A percentile compares a stretch with the other conserved stretches of the same genome.
Conservation (phyloP, 2,888 invertebrate genomes). For the Nomada hirtipes region DNA sequence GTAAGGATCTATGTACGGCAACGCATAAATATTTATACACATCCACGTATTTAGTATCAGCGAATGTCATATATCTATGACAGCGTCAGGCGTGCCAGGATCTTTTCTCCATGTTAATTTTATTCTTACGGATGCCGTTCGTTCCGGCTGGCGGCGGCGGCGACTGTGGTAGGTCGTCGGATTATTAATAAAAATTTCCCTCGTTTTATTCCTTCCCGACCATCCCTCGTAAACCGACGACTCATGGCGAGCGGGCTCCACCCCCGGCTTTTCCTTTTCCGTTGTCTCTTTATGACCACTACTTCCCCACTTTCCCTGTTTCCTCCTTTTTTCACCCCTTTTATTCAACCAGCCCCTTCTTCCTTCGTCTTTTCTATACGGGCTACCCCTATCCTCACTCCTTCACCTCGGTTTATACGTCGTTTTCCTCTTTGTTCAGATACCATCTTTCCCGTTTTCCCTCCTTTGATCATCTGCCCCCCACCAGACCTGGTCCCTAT, state of each 20-base stretch:
- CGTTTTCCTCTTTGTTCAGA: conserved; percentile 38
- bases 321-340: conserved; percentile 24
- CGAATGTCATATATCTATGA: conserved; percentile 44
- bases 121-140: conserved; percentile 54
- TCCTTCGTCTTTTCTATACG: conserved; percentile 43
- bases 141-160: conserved; percentile 34
- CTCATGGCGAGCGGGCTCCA: conserved; percentile 51
- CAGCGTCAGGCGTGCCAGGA: conserved; percentile 47
- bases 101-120: conserved; percentile 65
- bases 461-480: conserved; percentile 1
- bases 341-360: conserved; percentile 34
- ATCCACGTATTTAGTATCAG: conserved; percentile 17
- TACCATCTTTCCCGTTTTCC: conserved; percentile 37
- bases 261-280: conserved; percentile 47
- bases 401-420: conserved; percentile 40
- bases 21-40: conserved; percentile 24
- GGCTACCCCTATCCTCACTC: conserved; percentile 4
- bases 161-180: conserved; percentile 48
- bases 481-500: not conserved
- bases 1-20: not conserved
- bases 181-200: conserved; percentile 71
- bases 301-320: conserved; percentile 24
- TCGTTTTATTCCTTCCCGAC: conserved; percentile 61
- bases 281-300: conserved; percentile 63
- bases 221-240: conserved; percentile 65